Evolutionary conservation across 2,113 vertebrate genomes (phyloP), one percentile per base, ranked within the genome.

Genomic region (Calonectris borealis): DNA sequence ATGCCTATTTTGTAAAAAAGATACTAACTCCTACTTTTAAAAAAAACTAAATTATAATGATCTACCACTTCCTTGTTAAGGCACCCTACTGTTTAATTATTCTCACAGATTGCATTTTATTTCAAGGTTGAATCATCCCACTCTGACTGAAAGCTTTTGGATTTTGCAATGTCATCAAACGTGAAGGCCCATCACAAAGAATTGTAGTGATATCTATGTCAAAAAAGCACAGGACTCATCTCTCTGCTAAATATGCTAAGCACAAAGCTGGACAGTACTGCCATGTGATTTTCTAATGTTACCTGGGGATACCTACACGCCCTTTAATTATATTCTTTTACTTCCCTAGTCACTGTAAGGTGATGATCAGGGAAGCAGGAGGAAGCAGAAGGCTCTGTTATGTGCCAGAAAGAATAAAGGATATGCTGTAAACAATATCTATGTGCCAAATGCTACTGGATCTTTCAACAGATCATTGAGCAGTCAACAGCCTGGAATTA

Each of bases 401-500:
- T 19, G 14, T 89, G 73, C 83, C 81, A 95, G 95, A 87, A 92
- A 86, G 78, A 87, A 77, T 77, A 73, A 96, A 94, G 73, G 58
- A 49, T 73, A 58, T 65, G 77, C 55, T 88, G 80, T 64, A 96
- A 96, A 93, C 48, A 81, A 0, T 52, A 78, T 44, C 62, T 69
- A 6, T 25, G 46, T 51, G 84, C 66, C 82, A 92, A 94, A 90
- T 77, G 60, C 32, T 82, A 66, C 58, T 61, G 75, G 84, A 44
- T 65, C 66, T 93, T 91, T 95, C 88, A 85, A 90, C 78, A 94
- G 81, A 46, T 77, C 95, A 91, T 66, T 94, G 71, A 91, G 64
- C 86, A 91, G 70, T 32, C 79, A 93, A 94, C 66, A 87, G 71
- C 83, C 75, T 68, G 75, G 78, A 93, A 85, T 85, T 55, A 73